Conservation (phyloP, 2,888 invertebrate species). For the Diaprepes abbreviatus region DNA sequence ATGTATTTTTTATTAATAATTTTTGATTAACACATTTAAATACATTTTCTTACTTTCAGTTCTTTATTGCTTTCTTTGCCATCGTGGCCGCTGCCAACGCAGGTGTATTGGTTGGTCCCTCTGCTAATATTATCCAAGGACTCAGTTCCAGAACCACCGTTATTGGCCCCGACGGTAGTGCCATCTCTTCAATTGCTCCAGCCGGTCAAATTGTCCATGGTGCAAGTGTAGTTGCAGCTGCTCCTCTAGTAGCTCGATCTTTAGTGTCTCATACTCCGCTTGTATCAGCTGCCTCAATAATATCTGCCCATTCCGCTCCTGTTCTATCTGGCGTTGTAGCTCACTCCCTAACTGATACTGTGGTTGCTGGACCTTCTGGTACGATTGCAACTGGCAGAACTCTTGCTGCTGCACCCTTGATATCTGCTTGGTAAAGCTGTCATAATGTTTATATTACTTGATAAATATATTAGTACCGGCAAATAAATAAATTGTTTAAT, state of each 20-base stretch:
- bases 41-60: constrained; percentile 19
- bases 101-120: constrained; percentile 46
- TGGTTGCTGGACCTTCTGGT: constrained; percentile 58
- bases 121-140: constrained; percentile 58
- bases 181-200: constrained; percentile 57
- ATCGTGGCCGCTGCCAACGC: constrained; percentile 53
- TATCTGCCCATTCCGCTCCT: constrained; percentile 42
- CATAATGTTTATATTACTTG: too few species aligned
- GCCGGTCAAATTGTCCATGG: constrained; percentile 57
- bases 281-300: constrained; percentile 12
- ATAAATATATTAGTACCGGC: too few species aligned
- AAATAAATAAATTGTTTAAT: too few species aligned
- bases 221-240: constrained; percentile 36
- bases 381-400: constrained; percentile 53
- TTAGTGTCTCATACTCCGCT: constrained; percentile 27
- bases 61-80: constrained; percentile 56
- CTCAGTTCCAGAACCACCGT: constrained; percentile 59
- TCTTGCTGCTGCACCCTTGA: constrained; percentile 35
- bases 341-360: constrained; percentile 46
- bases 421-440: constrained; percentile 26
- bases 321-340: constrained; percentile 28
- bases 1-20: neutral
- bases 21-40: too few species aligned
- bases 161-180: constrained; percentile 59
- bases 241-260: too few species aligned